These are phyloP conservation scores for Drosophila lacertosa DNA, from an alignment of 1,140 invertebrate genomes.

Conservation along the genomic window DNA sequence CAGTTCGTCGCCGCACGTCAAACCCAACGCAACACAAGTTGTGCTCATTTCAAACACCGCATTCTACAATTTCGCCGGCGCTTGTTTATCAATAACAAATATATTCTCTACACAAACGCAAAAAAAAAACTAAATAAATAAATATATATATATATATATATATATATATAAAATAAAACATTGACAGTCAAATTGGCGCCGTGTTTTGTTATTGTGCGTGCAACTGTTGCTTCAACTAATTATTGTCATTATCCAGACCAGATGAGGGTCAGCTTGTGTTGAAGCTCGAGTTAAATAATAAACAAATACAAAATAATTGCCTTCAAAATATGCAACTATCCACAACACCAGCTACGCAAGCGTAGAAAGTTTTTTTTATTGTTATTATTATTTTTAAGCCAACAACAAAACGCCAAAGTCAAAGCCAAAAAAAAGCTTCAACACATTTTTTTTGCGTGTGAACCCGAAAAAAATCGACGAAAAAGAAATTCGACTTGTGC, in stretches of 20 bases:
- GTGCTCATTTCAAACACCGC: not conserved
- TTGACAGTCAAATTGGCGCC: conserved; percentile 17
- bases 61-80: conserved; percentile 2
- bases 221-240: conserved; percentile 45
- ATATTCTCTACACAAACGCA: conserved; percentile 3
- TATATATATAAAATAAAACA: too few species aligned
- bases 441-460: conserved; percentile 57
- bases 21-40: conserved; percentile 13
- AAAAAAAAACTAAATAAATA: conserved; percentile 26
- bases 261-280: conserved; percentile 6
- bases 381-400: conserved; percentile 63
- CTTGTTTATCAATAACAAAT: conserved; percentile 15
- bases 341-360: conserved; percentile 62
- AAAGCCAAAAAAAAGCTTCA: conserved; percentile 38
- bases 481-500: conserved; percentile 59
- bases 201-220: conserved; percentile 38
- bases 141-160: too few species aligned
- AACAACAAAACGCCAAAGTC: conserved; percentile 39
- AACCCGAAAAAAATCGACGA: conserved; percentile 27
- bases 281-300: conserved; percentile 26
- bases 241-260: conserved; percentile 57
- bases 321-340: conserved; percentile 56
- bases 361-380: conserved; percentile 77
- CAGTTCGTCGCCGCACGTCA: conserved; percentile 40
- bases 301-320: conserved; percentile 65